Conservation (phyloP, 2,888 invertebrate species). For the Leucophenga maculata region DNA sequence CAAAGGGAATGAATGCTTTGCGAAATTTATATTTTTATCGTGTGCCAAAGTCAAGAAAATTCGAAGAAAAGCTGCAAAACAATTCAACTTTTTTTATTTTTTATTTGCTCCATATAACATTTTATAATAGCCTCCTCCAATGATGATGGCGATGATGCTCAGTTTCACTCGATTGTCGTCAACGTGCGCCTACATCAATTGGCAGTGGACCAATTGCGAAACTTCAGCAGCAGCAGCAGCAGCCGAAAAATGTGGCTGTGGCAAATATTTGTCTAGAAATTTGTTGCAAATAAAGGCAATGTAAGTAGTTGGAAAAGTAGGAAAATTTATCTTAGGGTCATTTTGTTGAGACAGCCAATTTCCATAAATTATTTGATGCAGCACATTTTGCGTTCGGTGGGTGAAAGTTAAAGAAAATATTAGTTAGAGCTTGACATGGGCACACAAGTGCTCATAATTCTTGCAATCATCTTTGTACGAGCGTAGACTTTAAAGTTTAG, state of each 20-base stretch:
- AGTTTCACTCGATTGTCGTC: background rate
- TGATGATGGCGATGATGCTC: background rate
- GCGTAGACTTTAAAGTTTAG: too few relatives aligned
- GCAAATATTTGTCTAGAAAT: background rate
- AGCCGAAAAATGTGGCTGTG: background rate
- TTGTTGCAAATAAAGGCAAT: background rate
- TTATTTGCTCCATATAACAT: too few relatives aligned
- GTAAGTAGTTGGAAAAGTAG: background rate
- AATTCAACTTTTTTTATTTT: too few relatives aligned
- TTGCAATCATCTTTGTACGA: too few relatives aligned
- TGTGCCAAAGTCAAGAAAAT: too few relatives aligned
- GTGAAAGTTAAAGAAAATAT: background rate
- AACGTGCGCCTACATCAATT: background rate
- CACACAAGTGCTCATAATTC: too few relatives aligned
- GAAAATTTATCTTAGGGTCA: slow-evolving; percentile 20
- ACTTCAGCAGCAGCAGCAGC: background rate
- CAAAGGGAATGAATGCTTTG: too few relatives aligned
- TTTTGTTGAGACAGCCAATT: slow-evolving; percentile 3
- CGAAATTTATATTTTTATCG: too few relatives aligned
- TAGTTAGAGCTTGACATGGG: too few relatives aligned
- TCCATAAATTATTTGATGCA: slow-evolving; percentile 15
- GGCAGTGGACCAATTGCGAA: slow-evolving; percentile 8
- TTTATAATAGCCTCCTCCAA: too few relatives aligned
- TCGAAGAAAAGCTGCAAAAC: too few relatives aligned
- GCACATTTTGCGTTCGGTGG: background rate